These are phyloP conservation scores for Brachirus orientalis DNA, from an alignment of 2,113 vertebrate genomes.

Conservation along the genomic window DNA sequence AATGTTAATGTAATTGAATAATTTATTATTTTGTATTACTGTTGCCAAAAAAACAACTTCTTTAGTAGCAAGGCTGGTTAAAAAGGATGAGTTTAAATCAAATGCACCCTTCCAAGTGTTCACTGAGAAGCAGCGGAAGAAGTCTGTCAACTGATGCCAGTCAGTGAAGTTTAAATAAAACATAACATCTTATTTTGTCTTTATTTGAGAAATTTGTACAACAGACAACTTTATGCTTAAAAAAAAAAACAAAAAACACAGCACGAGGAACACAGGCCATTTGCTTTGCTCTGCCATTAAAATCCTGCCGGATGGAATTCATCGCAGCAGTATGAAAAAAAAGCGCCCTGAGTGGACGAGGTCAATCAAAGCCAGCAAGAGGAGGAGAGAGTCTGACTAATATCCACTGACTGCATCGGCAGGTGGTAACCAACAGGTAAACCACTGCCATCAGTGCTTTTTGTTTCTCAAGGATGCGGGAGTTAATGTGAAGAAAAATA, in stretches of 20 bases:
- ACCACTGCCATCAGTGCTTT: too few species aligned
- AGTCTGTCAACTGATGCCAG: too few species aligned
- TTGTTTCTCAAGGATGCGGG: too few species aligned
- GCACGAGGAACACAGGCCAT: slow-evolving; percentile 35
- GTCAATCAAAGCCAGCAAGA: slow-evolving; percentile 16
- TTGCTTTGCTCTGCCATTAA: slow-evolving; percentile 29
- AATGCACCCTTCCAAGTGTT: too few species aligned
- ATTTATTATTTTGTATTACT: not conserved
- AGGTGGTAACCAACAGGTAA: too few species aligned
- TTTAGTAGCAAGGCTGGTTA: not conserved
- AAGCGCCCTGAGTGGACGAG: slow-evolving; percentile 33
- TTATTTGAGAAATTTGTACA: too few species aligned
- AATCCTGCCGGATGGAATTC: slow-evolving; percentile 37
- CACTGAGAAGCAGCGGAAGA: too few species aligned
- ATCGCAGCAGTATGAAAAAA: slow-evolving; percentile 25
- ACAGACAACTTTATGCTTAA: too few species aligned
- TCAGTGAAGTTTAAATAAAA: not conserved
- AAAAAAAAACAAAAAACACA: too few species aligned
- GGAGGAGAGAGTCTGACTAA: slow-evolving; percentile 23
- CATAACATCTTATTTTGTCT: too few species aligned
- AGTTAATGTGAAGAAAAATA: too few species aligned
- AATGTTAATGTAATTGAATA: not conserved
- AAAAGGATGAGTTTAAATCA: too few species aligned
- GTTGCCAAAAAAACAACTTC: not conserved
- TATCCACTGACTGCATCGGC: slow-evolving; percentile 13